These are phyloP conservation scores for Pardalotus punctatus DNA, from an alignment of 2,113 vertebrate species.

Conservation along the genomic window DNA sequence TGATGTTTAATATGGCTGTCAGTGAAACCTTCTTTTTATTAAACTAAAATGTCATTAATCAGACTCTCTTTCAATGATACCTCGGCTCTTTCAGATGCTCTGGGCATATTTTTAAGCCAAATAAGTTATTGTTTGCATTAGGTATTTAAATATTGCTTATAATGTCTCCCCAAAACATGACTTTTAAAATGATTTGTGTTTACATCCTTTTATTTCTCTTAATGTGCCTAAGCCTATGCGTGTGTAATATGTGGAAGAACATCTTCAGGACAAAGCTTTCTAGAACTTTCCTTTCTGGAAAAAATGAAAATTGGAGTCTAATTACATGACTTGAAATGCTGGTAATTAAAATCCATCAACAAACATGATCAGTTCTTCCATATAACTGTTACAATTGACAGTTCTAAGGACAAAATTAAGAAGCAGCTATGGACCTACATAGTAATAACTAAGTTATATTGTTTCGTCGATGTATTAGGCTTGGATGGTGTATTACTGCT, in stretches of 20 bases:
- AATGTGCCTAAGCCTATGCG: not conserved
- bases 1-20: not conserved
- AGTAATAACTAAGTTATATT: not conserved
- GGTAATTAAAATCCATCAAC: not conserved
- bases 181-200: not conserved
- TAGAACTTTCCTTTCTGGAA: not conserved
- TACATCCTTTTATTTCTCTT: not conserved
- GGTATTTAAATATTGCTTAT: not conserved
- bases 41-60: not conserved
- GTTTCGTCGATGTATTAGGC: not conserved
- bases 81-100: not conserved
- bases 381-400: not conserved
- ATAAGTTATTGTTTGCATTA: not conserved
- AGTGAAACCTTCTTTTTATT: not conserved
- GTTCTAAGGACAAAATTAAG: not conserved
- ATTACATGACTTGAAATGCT: not conserved
- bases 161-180: not conserved
- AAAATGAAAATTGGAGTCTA: not conserved
- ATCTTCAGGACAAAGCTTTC: not conserved
- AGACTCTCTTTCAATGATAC: not conserved
- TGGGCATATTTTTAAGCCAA: not conserved
- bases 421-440: not conserved
- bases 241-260: not conserved
- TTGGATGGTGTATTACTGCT: not conserved
- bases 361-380: not conserved